Evolutionary conservation across 1,140 invertebrate species (phyloP), one percentile per base, ranked within the genome.

Genomic region (Monochamus saltuarius): DNA sequence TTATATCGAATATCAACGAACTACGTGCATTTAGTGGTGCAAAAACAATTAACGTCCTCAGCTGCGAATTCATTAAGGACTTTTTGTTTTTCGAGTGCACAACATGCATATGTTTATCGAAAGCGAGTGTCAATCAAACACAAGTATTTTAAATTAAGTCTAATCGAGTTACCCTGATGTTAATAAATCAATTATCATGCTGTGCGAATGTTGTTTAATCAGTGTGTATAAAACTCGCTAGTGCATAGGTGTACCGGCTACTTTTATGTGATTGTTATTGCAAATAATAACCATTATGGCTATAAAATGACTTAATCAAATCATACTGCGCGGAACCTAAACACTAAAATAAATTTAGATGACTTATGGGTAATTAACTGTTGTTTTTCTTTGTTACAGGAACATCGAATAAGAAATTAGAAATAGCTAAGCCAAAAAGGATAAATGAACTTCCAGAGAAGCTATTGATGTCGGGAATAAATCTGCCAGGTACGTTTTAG

Each of bases 381-480:
- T 1, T 10, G 6, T 13, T 16, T 17, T 46, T 39, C 42, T 62
- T 66, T 66, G 19, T 73, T 73, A 43, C 66, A 73, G 71, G 66
- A 29, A 40, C 56, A 17, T 40, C 58, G 19, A 73, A 61, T 56
- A 62, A 65, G 49, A 64, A 66, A 55, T 43, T 66, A 50, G 72
- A 72, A 61, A 65, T 73, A 29, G 64, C 59, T 11, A 66, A 74
- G 51, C 80, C 82, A 39, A 78, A 74, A 66, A 76, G 74, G 19
- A 81, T 83, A 67, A 71, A 71, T 11, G 81, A 83, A 64, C 67
- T 83, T 59, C 80, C 82, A 51, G 82, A 83, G 67, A 81, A 80
- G 66, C 67, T 82, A 46, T 69, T 82, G 38, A 78, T 80, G 75
- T 80, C 80, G 53, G 81, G 81, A 46, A 81, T 83, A 61, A 80